phyloP scores from a whole-genome alignment of 1,140 invertebrate genomes.

The Hyles euphorbiae region DNA sequence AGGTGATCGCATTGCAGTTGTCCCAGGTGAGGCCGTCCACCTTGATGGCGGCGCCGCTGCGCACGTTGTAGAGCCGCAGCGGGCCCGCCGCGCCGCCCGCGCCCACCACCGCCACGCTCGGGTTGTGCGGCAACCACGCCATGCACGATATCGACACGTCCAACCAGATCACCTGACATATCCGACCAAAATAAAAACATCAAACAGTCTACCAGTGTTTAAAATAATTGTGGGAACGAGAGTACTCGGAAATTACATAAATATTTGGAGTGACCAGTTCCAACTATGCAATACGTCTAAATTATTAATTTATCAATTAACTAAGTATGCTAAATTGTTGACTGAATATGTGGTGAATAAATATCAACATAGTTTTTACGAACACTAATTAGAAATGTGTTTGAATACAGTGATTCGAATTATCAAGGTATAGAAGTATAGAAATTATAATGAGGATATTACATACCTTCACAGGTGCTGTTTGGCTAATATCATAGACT shows the following conservation, averaged over 20 bases:
- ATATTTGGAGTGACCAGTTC: too few relatives aligned
- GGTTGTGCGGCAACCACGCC: conserved; percentile 38
- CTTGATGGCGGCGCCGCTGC: conserved; percentile 25
- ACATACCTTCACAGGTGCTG: conserved; percentile 45
- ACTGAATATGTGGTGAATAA: too few relatives aligned
- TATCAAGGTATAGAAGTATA: too few relatives aligned
- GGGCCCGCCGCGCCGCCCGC: conserved; percentile 20
- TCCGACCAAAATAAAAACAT: too few relatives aligned
- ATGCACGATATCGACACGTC: conserved; percentile 43
- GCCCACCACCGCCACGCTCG: conserved; percentile 37
- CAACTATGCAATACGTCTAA: too few relatives aligned
- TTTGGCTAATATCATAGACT: conserved; percentile 49
- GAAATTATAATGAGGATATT: too few relatives aligned
- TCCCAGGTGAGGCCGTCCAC: conserved; percentile 32
- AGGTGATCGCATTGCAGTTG: conserved; percentile 20
- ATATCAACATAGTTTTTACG: too few relatives aligned
- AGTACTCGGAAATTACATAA: too few relatives aligned
- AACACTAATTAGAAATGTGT: too few relatives aligned
- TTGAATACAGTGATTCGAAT: too few relatives aligned
- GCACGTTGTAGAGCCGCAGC: conserved; percentile 37
- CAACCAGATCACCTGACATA: conserved; percentile 36
- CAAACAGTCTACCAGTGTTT: not conserved
- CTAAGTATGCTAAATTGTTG: not conserved
- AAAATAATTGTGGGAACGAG: not conserved
- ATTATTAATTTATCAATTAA: not conserved